A percentile compares a stretch with the other conserved stretches of the same genome.
phyloP scores from a whole-genome alignment of 1,140 invertebrate genomes.

The Trachymyrmex septentrionalis region DNA sequence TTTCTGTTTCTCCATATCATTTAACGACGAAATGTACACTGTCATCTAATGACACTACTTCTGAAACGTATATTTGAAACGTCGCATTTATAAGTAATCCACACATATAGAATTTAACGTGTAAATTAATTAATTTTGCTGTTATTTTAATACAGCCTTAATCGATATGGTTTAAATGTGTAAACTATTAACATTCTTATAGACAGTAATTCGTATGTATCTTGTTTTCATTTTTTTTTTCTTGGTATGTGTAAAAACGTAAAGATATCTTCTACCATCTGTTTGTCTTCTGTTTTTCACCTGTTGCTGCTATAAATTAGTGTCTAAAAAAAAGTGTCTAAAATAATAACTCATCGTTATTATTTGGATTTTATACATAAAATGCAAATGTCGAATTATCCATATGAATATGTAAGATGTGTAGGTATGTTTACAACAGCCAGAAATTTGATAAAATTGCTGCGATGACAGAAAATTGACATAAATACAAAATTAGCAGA shows the following conservation, averaged over 20 bases:
- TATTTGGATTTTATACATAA: conserved; percentile 19
- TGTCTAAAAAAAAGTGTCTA: not conserved
- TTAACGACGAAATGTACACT: not conserved
- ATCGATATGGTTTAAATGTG: not conserved
- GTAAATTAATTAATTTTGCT: not conserved
- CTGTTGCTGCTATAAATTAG: conserved; percentile 10
- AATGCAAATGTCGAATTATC: conserved; percentile 60
- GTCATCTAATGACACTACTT: not conserved
- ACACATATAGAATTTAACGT: not conserved
- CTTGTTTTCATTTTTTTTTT: not conserved
- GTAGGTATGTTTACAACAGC: conserved; percentile 68
- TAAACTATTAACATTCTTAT: not conserved
- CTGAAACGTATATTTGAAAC: not conserved
- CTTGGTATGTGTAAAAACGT: not conserved
- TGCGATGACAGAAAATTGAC: too few relatives aligned
- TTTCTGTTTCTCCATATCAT: not conserved
- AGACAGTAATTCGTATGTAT: not conserved
- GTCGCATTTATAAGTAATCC: not conserved
- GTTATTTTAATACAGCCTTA: not conserved
- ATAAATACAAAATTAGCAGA: too few relatives aligned
- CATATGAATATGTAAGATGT: conserved; percentile 74
- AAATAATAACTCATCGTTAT: not conserved
- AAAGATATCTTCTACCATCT: not conserved
- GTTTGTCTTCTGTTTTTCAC: not conserved
- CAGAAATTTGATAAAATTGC: not conserved